Evolutionary conservation across 1,140 invertebrate genomes (phyloP), one percentile per base, ranked within the genome.

Genomic region (Polyergus mexicanus): DNA sequence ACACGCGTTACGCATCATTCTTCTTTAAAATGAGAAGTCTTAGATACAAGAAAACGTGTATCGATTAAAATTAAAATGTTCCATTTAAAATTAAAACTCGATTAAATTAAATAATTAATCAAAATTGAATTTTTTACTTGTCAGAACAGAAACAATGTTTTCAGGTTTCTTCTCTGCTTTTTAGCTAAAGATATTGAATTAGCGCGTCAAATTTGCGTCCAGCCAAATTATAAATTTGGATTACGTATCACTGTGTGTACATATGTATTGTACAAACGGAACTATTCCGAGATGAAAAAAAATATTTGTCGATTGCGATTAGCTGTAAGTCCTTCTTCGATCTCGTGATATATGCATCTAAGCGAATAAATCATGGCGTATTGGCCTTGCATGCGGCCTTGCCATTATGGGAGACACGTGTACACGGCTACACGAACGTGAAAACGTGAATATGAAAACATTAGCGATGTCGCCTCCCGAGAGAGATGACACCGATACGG

Each of bases 401-500:
- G 85, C 54, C 1, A 22, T 75, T 28, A 41, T 35, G 22, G 74
- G 5, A 80, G 41, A 19, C 80, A 74, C 41, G 58, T 72, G 68
- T 47, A 11, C 4, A 44, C 38, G 3, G 47, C 16, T 60, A 63
- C 19, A 10, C 6, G 28, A 22, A 32, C 13, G 41, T 75, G 38
- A 87, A 87, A 22, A 32, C 13, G 41, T 75, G 38, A 87, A 87
- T 83, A 60, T 65, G 68, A 54, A 68, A 54, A 68, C 62, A 58
- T 83, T 83, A 83, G 41, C 44, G 28, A 56, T 32, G 41, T 72
- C 56, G 28, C 11, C n/a, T 35, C 38, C 60, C 11, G 7, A 51
- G 16, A 60, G 38, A 87, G 54, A 56, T 71, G 60, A 76, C 56
- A 71, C 68, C 25, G 28, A 87, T 75, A 47, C n/a, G 69, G 25